phyloP scores from a whole-genome alignment of 2,113 vertebrate species.

The Eolophus roseicapilla region DNA sequence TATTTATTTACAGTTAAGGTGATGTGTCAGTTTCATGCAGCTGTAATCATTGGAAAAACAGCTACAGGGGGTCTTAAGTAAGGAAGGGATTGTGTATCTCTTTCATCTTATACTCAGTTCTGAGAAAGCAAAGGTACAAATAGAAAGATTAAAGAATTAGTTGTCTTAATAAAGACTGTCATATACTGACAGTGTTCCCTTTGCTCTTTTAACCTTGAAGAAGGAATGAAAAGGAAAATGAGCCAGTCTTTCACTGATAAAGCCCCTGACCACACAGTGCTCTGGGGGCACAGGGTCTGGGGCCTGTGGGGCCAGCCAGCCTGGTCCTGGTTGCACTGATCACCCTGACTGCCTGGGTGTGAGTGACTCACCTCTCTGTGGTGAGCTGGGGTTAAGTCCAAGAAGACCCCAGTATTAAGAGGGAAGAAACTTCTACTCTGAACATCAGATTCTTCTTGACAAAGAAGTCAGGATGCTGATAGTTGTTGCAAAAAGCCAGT shows the following conservation, averaged over 20 bases:
- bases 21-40: background rate
- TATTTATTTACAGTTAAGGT: background rate
- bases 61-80: background rate
- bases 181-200: background rate
- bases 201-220: background rate
- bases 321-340: background rate
- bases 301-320: background rate
- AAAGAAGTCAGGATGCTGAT: background rate
- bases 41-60: background rate
- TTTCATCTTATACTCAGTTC: background rate
- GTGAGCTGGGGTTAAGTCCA: background rate
- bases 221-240: background rate
- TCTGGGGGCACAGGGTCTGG: background rate
- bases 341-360: background rate
- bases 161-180: background rate
- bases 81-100: accelerated
- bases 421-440: background rate
- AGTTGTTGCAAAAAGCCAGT: background rate
- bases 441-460: background rate
- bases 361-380: background rate
- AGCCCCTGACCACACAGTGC: background rate
- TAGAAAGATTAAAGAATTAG: background rate
- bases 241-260: background rate
- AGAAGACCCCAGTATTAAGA: background rate
- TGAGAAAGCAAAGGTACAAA: background rate